Base-by-base conservation (phyloP, 2,888 invertebrate genomes). In the Macaria liturata region DNA sequence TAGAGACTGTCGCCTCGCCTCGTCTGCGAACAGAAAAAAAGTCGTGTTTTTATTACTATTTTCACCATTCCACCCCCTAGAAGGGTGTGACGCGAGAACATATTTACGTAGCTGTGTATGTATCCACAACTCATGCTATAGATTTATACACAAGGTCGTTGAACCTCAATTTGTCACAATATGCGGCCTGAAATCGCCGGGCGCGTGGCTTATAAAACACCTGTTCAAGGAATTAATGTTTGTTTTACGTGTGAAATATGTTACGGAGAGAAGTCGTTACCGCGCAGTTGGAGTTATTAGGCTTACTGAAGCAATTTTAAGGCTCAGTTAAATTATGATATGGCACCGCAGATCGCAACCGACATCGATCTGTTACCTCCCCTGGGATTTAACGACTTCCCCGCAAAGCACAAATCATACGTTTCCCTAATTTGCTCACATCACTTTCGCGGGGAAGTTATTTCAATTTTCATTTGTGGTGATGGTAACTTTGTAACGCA, bases 31-130 rank as follows among this genome's bases (percentile, higher is more conserved):
- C 64, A 69, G 66, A 72, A 76, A 78, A 81, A 81, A 78, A 69
- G 80, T 72, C 74, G 71, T 77, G 76, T 81, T 83, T 67, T 80
- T 79, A 77, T 72, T 74, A 81, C 72, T 80, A 79, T 82, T 81
- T 80, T 76, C 81, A 70, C 79, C 80, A 81, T 81, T 80, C 76
- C 81, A 70, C 79, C 80, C 77, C 73, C 64, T 63, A 66, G 66
- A 70, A 71, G 75, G 71, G 64, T 56, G 75, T 69, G 71, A 72
- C 66, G 68, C 73, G 74, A 69, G 72, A 70, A 79, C 80, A 81
- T 79, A 74, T 82, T 80, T 74, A 78, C 76, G 67, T 70, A 68
- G 59, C 57, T 67, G 65, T 68, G 61, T 59, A 54, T 68, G 61
- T 57, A 54, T n/a, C 42, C 42, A 42, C 49, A 48, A 55, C 54